Percentiles rank a stretch among this genome's conserved stretches.
Evolutionary conservation across 2,888 invertebrate genomes (phyloP).

Genomic region (Hesperia comma): DNA sequence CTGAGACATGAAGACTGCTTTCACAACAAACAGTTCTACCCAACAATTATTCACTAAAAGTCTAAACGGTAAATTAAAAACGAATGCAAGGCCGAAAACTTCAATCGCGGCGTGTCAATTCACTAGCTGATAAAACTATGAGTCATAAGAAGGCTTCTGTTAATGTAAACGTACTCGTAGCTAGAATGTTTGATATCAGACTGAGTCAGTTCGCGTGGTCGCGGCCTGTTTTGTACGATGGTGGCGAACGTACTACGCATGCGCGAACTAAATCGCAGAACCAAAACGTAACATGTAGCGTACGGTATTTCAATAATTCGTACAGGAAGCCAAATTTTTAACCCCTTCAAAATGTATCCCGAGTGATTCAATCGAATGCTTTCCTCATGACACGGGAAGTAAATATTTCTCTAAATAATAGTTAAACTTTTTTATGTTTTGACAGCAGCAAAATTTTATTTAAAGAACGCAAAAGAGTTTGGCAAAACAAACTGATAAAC

Average conservation of each 20-base stretch:
- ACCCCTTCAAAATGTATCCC: constrained; percentile 53
- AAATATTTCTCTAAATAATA: constrained; percentile 43
- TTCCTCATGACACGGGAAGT: constrained; percentile 58
- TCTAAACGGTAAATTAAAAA: constrained; percentile 52
- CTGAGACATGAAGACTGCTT: constrained; percentile 85
- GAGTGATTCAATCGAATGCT: constrained; percentile 73
- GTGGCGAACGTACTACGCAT: constrained; percentile 68
- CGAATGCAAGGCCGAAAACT: constrained; percentile 58
- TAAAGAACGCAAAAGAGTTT: constrained; percentile 20
- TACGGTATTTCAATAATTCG: constrained; percentile 71
- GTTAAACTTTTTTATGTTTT: constrained; percentile 18
- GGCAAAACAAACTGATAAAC: constrained; percentile 25
- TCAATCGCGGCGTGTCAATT: constrained; percentile 60
- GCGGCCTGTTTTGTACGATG: constrained; percentile 78
- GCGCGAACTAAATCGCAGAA: constrained; percentile 60
- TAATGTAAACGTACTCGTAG: constrained; percentile 68
- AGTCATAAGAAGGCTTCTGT: constrained; percentile 68
- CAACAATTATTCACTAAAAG: constrained; percentile 59
- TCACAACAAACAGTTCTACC: constrained; percentile 64
- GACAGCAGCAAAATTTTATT: constrained; percentile 6
- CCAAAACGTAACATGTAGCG: constrained; percentile 57
- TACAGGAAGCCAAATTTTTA: constrained; percentile 67
- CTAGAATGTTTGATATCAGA: constrained; percentile 81
- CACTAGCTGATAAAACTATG: constrained; percentile 76
- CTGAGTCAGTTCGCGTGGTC: constrained; percentile 76